Percentiles rank a stretch among this genome's conserved stretches.
Evolutionary conservation across 2,113 vertebrate genomes (phyloP).

Genomic region (Thalassarche chlororhynchos): DNA sequence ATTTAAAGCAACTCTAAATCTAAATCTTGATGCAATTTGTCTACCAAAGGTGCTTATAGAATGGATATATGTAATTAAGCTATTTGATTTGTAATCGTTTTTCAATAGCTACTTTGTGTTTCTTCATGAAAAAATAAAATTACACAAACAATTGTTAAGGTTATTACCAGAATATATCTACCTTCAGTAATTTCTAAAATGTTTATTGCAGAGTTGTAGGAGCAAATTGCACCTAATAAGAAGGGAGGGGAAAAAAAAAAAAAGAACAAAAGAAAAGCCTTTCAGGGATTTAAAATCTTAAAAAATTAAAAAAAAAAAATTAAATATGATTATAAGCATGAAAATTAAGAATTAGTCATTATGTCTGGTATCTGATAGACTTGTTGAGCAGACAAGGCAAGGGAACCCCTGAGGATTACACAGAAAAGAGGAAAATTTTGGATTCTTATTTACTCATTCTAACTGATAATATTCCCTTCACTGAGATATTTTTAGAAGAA

Average conservation of each 20-base stretch:
- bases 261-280: not conserved
- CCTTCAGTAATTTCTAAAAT: not conserved
- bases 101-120: not conserved
- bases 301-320: not conserved
- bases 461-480: not conserved
- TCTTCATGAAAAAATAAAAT: not conserved
- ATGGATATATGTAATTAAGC: not conserved
- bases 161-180: not conserved
- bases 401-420: not conserved
- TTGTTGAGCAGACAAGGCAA: not conserved
- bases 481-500: not conserved
- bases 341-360: not conserved
- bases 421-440: not conserved
- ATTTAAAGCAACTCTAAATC: not conserved
- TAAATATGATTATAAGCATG: not conserved
- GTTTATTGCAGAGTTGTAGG: not conserved
- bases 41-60: not conserved
- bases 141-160: not conserved
- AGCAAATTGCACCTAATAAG: not conserved
- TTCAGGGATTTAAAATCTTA: not conserved
- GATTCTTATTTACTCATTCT: not conserved
- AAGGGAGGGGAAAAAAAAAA: not conserved
- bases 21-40: not conserved
- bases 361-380: not conserved
- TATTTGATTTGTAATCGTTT: not conserved